A percentile compares a stretch with the other conserved stretches of the same genome.
Conservation (phyloP, 2,113 vertebrate genomes). For the Cyphomyrus plagiostoma region DNA sequence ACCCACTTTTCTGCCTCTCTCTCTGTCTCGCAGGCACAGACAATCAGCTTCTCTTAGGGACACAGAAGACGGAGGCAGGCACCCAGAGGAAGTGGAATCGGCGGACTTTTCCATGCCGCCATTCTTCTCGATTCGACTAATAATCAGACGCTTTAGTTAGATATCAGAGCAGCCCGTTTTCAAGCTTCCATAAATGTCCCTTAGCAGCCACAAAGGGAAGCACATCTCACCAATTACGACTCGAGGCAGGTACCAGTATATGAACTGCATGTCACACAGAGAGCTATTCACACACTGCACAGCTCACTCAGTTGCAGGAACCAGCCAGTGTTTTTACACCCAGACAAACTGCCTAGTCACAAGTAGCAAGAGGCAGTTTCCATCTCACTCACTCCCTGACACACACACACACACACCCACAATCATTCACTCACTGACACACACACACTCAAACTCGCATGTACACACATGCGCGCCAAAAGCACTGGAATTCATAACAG, state of each 20-base stretch:
- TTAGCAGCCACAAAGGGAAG: background rate
- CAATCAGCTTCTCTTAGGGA: conserved; percentile 37
- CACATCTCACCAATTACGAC: background rate
- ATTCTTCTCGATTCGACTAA: background rate
- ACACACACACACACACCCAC: background rate
- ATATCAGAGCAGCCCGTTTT: background rate
- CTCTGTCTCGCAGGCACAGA: conserved; percentile 38
- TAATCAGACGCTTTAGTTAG: background rate
- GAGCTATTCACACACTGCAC: background rate
- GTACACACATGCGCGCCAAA: background rate
- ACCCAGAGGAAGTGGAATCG: conserved; percentile 5
- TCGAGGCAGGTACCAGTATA: background rate
- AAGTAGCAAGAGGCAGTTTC: background rate
- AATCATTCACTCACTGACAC: background rate
- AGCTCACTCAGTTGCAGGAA: background rate
- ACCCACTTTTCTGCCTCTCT: conserved; percentile 19
- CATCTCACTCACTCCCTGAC: background rate
- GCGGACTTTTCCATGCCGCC: background rate
- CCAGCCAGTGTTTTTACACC: background rate
- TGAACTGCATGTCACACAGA: background rate
- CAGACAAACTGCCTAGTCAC: conserved; percentile 3
- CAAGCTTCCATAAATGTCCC: background rate
- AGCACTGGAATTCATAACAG: background rate
- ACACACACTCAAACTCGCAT: background rate
- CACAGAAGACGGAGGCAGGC: conserved; percentile 32